These are phyloP conservation scores for Pica pica DNA, from an alignment of 2,113 vertebrate genomes.

Conservation along the genomic window DNA sequence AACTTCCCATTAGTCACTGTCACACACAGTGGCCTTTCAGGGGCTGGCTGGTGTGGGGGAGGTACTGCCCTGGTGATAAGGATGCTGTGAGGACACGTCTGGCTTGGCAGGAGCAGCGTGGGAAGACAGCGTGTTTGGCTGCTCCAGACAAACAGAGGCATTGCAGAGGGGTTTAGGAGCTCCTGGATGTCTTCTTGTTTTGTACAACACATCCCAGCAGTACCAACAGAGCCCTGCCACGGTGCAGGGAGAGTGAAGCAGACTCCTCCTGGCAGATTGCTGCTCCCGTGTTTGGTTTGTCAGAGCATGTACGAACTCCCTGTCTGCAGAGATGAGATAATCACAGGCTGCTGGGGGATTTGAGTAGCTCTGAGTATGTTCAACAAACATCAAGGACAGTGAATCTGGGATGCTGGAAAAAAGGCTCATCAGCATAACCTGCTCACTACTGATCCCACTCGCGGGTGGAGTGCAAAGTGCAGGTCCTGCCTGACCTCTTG, in stretches of 20 bases:
- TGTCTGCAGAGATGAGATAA: constrained; percentile 16
- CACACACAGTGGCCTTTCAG: background rate
- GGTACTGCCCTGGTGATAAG: rapidly evolving
- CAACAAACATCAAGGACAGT: background rate
- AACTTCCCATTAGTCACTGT: rapidly evolving
- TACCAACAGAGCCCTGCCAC: background rate
- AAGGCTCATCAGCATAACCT: background rate
- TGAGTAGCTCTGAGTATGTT: background rate
- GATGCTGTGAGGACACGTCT: background rate
- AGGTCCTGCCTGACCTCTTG: background rate
- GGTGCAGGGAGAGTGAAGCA: background rate
- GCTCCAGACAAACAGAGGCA: background rate
- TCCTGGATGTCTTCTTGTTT: background rate
- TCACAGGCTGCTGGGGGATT: background rate
- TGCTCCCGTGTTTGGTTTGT: background rate
- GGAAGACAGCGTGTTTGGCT: background rate
- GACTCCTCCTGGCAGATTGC: background rate
- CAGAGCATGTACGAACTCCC: background rate
- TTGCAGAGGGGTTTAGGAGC: background rate
- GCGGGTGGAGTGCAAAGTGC: background rate
- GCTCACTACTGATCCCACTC: background rate
- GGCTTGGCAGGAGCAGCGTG: background rate
- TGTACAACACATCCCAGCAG: background rate
- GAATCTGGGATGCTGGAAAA: background rate
- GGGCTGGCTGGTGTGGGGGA: background rate